Evolutionary conservation across 2,888 invertebrate species (phyloP), one percentile per base, ranked within the genome.

Genomic region (Temnothorax rugatulus): DNA sequence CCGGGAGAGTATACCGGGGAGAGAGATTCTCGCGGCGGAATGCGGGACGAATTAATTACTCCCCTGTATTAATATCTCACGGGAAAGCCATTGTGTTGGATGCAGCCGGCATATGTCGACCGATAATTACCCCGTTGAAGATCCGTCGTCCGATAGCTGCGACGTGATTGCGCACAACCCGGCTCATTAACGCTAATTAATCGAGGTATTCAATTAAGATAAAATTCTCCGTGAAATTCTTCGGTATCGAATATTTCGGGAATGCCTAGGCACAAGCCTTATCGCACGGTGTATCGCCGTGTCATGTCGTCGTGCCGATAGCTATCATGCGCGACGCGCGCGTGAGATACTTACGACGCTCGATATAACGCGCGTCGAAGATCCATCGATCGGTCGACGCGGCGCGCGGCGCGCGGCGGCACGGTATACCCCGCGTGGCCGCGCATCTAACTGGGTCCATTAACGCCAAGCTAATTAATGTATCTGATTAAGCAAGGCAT

Each of bases 401-500:
- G 25, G 29, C 57, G 25, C 15, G 7, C 69, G 9, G n/a, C n/a
- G n/a, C 29, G 29, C 29, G 29, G 3, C 29, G 2, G 29, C 29
- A 29, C 4, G 29, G 29, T 29, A 29, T 2, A 1, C 29, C 29
- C 0, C 29, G 29, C 63, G 64, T 29, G 44, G 13, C 8, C 54
- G 59, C 54, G 61, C 75, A 81, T 84, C 79, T 66, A 64, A 79
- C 81, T 63, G 64, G 77, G 69, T 75, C 86, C 84, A 88, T 89
- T 90, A 88, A 88, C 84, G 82, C 77, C 34, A 75, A 75, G 71
- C 81, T 85, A 89, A 90, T 89, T 88, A 89, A 86, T 84, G 88
- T 89, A 79, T 86, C 89, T 88, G 86, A 87, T 90, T 89, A 89
- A 68, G 64, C 84, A 68, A 75, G 82, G 84, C 59, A 90, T 90